Conservation (phyloP, 2,888 invertebrate genomes). For the Macropis europaea region DNA sequence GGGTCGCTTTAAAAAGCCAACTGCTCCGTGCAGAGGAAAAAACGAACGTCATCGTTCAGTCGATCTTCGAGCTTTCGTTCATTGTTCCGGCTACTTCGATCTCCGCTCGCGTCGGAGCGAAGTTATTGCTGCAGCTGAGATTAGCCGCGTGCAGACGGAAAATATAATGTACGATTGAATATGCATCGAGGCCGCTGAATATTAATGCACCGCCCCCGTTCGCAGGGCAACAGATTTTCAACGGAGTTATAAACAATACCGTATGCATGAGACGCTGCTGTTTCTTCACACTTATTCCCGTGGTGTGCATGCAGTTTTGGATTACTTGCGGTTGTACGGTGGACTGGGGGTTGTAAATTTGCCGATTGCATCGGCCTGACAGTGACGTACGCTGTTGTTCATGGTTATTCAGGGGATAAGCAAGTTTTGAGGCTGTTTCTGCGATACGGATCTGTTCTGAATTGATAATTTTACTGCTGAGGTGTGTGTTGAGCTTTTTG, state of each 20-base stretch:
- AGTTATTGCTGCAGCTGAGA: conserved; percentile 10
- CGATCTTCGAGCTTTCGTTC: conserved; percentile 1
- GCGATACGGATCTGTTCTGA: too few species aligned
- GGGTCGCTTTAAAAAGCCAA: conserved; percentile 23
- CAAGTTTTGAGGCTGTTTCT: too few species aligned
- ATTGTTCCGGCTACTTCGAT: conserved; percentile 1
- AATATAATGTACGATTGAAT: conserved; percentile 28
- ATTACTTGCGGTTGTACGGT: too few species aligned
- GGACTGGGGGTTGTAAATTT: too few species aligned
- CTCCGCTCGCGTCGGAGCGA: background rate
- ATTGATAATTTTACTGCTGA: too few species aligned
- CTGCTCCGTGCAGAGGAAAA: background rate
- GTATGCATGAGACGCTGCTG: background rate
- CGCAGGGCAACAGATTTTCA: conserved; percentile 3
- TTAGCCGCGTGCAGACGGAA: conserved; percentile 10
- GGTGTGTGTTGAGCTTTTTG: too few species aligned
- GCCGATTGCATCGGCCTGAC: too few species aligned
- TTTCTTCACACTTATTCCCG: background rate
- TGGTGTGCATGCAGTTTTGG: background rate
- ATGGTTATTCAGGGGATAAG: too few species aligned
- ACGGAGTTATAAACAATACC: background rate
- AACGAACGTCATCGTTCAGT: conserved; percentile 6
- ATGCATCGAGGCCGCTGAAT: conserved; percentile 23
- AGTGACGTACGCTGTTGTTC: too few species aligned
- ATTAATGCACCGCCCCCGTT: conserved; percentile 9